Base-by-base conservation (phyloP, 23 tunicate genomes). In the Trididemnum miniatum region DNA sequence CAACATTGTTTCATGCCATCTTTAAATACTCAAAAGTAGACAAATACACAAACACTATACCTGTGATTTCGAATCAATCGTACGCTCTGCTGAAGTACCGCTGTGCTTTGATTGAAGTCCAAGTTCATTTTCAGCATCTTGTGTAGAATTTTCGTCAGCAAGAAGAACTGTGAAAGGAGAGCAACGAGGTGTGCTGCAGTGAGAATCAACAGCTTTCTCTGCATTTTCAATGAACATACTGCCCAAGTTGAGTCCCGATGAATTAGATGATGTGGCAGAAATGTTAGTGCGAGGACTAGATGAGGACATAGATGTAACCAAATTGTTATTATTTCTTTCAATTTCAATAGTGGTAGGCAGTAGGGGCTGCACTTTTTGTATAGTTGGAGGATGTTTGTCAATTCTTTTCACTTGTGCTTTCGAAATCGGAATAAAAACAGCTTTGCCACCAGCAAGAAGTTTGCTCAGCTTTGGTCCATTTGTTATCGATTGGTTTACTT, bases 201-300 rank as follows among this genome's bases (percentile, higher is more conserved):
- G 76, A 30, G 79, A 76, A 35, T 71, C 84, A 20, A 79, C 92
- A 9, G 80, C 72, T 31, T 88, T 88, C 65, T 88, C 92, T n/a
- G 79, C 92, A 35, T 65, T 82, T 66, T 88, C 92, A 15, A 88
- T 71, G 82, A 88, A 88, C 52, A 82, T 73, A 77, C 92, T 88
- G 0, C 92, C 92, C 28, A 88, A 66, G 35, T 88, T 88, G 1
- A 81, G 51, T 2, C 76, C 29, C 9, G 59, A 40, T 39, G 79
- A 20, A 35, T 65, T 35, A 2, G 2, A 65, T 18, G 33, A 18
- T 5, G 30, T 34, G 74, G 73, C 33, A 9, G n/a, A 1, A 34
- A 39, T 35, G 23, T 7, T 36, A 28, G 54, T 7, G 34, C 1
- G 31, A 39, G 57, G 2, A 1, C 28, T 20, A 2, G 26, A 2